A percentile compares a stretch with the other conserved stretches of the same genome.
phyloP scores from a whole-genome alignment of 2,797 vertebrate genomes.

The Melanotaenia boesemani region DNA sequence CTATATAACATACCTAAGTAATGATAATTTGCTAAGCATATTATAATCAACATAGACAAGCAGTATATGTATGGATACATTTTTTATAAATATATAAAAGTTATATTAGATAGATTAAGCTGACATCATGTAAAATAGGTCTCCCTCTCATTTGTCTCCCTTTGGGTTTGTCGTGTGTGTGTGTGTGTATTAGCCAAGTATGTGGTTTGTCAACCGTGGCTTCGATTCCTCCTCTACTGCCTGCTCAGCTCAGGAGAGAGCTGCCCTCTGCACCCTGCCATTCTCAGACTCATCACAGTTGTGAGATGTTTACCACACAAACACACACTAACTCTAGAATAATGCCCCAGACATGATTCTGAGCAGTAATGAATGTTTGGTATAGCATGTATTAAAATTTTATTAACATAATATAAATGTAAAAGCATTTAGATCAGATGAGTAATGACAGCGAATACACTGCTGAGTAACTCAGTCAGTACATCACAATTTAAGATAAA shows the following conservation, averaged over 20 bases:
- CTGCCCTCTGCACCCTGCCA: slow-evolving; percentile 86
- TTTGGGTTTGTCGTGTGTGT: slow-evolving; percentile 7
- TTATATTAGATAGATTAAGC: slow-evolving; percentile 4
- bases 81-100: no score
- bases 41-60: no score
- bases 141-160: slow-evolving; percentile 1
- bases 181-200: slow-evolving; percentile 79
- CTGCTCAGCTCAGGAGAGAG: slow-evolving; percentile 84
- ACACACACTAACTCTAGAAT: slow-evolving; percentile 5
- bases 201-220: slow-evolving; percentile 90
- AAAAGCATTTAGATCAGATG: slow-evolving; percentile 19
- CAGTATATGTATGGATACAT: no score
- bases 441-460: slow-evolving; percentile 19
- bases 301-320: slow-evolving; percentile 78
- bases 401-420: slow-evolving; percentile 36
- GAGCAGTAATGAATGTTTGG: slow-evolving; percentile 34
- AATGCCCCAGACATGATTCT: slow-evolving; percentile 14
- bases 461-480: neutral
- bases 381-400: slow-evolving; percentile 40
- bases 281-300: slow-evolving; percentile 87
- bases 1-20: no score
- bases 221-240: slow-evolving; percentile 87
- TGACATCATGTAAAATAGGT: neutral
- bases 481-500: neutral
- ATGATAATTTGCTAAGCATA: no score